phyloP scores from a whole-genome alignment of 2,113 vertebrate genomes.

The Petromus typicus region DNA sequence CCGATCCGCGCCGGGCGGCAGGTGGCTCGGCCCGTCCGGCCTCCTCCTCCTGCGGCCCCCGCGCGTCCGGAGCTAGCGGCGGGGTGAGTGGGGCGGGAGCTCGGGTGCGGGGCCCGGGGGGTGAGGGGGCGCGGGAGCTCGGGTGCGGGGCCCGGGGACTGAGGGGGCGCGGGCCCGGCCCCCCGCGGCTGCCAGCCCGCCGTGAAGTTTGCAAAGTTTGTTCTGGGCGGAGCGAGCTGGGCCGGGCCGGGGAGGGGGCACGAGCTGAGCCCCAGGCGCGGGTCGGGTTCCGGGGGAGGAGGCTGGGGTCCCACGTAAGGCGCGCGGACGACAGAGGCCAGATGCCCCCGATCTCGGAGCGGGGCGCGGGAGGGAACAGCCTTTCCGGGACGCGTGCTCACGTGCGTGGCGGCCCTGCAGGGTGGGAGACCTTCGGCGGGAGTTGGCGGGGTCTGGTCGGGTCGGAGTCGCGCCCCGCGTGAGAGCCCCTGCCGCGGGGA shows the following conservation, averaged over 20 bases:
- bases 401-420: not conserved
- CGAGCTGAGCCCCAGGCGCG: not conserved
- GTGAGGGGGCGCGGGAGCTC: too few species aligned
- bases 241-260: fast-evolving
- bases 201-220: conserved; percentile 54
- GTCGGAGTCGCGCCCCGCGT: not conserved
- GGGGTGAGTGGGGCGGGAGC: too few species aligned
- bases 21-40: too few species aligned
- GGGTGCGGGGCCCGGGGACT: not conserved
- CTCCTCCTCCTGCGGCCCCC: too few species aligned
- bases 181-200: not conserved
- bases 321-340: fast-evolving
- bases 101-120: too few species aligned
- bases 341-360: not conserved
- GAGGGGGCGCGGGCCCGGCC: too few species aligned
- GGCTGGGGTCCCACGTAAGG: not conserved
- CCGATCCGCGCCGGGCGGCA: too few species aligned
- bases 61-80: too few species aligned
- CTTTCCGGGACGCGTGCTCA: not conserved
- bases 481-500: not conserved
- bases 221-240: not conserved
- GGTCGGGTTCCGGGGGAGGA: not conserved
- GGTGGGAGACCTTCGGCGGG: not conserved
- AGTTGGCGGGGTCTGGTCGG: not conserved
- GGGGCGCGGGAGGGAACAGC: not conserved